Percentiles rank a stretch among this genome's conserved stretches.
Conservation (phyloP, 2,113 vertebrate species). For the Pandion haliaetus region DNA sequence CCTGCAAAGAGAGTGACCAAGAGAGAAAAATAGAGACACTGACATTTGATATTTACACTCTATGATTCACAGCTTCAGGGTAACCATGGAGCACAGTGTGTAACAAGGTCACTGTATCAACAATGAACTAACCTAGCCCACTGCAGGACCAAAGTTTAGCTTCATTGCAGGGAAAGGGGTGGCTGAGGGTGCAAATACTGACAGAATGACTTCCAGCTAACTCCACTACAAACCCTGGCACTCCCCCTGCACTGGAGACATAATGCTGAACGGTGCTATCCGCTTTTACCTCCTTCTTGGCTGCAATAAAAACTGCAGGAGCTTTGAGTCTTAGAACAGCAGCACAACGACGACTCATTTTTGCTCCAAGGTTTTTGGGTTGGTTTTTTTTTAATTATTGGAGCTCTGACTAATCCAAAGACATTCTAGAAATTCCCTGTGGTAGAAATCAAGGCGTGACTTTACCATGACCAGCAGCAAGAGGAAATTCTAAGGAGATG, state of each 20-base stretch:
- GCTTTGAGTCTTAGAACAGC: not conserved
- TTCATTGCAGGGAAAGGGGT: not conserved
- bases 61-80: slow-evolving; percentile 55
- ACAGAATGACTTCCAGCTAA: not conserved
- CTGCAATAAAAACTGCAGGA: not conserved
- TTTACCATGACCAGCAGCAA: not conserved
- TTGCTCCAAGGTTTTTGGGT: not conserved
- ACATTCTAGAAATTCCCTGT: slow-evolving; percentile 10
- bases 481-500: slow-evolving; percentile 32
- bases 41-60: slow-evolving; percentile 58
- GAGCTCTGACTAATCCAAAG: slow-evolving; percentile 1
- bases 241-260: not conserved
- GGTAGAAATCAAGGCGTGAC: not conserved
- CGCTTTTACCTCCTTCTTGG: not conserved
- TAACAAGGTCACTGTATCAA: slow-evolving; percentile 45
- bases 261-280: not conserved
- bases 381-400: not conserved
- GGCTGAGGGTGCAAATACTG: not conserved
- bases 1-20: slow-evolving; percentile 77
- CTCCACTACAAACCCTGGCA: not conserved
- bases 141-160: not conserved
- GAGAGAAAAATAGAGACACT: slow-evolving; percentile 56
- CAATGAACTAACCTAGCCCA: slow-evolving; percentile 1
- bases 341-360: not conserved
- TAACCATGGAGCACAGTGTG: slow-evolving; percentile 48